A percentile compares a stretch with the other conserved stretches of the same genome.
Evolutionary conservation across 2,888 invertebrate genomes (phyloP).

Genomic region (Athalia circularis): DNA sequence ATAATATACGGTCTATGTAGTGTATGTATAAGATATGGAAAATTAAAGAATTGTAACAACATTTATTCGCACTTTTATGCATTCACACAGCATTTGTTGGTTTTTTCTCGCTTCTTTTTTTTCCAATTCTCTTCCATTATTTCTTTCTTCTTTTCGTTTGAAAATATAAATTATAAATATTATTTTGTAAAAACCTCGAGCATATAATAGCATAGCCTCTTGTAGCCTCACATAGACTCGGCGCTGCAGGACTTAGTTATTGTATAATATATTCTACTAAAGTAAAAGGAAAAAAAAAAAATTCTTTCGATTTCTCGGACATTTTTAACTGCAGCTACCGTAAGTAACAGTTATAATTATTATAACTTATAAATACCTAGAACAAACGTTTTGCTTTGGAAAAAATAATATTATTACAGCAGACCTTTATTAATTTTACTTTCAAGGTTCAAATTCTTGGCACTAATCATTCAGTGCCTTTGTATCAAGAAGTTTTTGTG

Average conservation of each 20-base stretch:
- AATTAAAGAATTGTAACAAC: constrained; percentile 38
- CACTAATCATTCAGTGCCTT: no score
- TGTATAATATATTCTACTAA: no score
- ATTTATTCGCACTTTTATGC: not conserved
- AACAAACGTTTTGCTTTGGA: constrained; percentile 18
- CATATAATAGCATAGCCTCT: constrained; percentile 26
- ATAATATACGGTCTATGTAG: not conserved
- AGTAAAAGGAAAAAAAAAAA: not conserved
- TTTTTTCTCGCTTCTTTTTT: constrained; percentile 30
- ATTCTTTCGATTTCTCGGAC: not conserved
- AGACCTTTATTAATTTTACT: no score
- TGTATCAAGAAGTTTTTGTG: no score
- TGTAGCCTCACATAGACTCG: not conserved
- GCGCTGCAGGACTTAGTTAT: no score
- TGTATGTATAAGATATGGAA: constrained; percentile 33
- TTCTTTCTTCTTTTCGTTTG: constrained; percentile 35
- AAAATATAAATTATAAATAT: constrained; percentile 57
- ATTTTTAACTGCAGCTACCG: not conserved
- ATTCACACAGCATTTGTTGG: constrained; percentile 13
- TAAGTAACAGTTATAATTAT: not conserved
- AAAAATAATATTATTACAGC: constrained; percentile 2
- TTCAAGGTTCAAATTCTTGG: no score
- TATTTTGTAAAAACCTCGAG: constrained; percentile 42
- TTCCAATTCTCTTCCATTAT: constrained; percentile 12
- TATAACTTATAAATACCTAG: not conserved